These are phyloP conservation scores for Laupala kohalensis DNA, from an alignment of 1,140 invertebrate species.

Conservation along the genomic window DNA sequence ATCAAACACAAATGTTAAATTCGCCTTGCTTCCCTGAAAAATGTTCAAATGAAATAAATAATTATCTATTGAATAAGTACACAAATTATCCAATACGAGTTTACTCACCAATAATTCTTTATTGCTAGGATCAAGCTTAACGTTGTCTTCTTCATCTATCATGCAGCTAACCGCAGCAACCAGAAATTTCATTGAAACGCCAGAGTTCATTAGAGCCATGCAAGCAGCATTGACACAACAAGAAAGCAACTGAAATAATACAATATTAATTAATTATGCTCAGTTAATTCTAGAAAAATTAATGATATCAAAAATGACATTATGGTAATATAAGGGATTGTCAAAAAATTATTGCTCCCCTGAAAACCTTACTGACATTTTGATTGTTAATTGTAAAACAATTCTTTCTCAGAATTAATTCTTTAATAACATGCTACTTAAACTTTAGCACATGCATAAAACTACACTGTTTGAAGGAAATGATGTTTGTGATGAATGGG, in stretches of 20 bases:
- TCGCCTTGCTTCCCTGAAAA: constrained; percentile 33
- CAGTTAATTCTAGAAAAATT: too few relatives aligned
- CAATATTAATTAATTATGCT: background rate
- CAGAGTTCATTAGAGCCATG: constrained; percentile 65
- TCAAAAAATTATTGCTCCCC: too few relatives aligned
- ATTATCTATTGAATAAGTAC: background rate
- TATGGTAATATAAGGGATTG: too few relatives aligned
- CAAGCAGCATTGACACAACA: constrained; percentile 71
- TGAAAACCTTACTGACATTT: too few relatives aligned
- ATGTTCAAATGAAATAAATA: constrained; percentile 17
- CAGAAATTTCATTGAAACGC: constrained; percentile 62
- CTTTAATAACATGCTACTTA: too few relatives aligned
- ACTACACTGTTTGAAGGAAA: too few relatives aligned
- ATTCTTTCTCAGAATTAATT: too few relatives aligned
- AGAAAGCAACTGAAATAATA: constrained; percentile 46
- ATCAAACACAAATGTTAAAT: constrained; percentile 57
- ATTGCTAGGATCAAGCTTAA: constrained; percentile 51
- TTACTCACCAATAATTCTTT: constrained; percentile 32
- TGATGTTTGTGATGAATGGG: too few relatives aligned
- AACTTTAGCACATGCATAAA: too few relatives aligned
- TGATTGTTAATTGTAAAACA: too few relatives aligned
- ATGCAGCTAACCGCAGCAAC: constrained; percentile 65
- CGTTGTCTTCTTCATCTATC: constrained; percentile 43
- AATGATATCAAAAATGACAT: too few relatives aligned
- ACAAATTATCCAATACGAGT: background rate